phyloP scores from a whole-genome alignment of 1,140 invertebrate species.

The Macrobrachium nipponense region DNA sequence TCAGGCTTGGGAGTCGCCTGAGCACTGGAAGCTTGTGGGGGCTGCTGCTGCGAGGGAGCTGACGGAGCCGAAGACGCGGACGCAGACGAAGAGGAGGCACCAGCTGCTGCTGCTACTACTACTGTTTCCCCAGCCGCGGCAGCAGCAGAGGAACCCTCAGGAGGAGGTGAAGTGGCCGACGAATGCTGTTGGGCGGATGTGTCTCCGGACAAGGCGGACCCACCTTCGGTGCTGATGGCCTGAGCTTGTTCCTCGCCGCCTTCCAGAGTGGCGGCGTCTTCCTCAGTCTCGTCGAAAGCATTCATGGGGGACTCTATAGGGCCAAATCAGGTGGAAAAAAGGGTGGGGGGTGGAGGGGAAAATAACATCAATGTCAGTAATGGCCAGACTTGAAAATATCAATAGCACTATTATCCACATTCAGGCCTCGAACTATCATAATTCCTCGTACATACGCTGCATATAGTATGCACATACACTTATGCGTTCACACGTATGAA shows the following conservation, averaged over 20 bases:
- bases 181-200: too few relatives aligned
- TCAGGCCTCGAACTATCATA: too few relatives aligned
- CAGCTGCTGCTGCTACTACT: neutral
- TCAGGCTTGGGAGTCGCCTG: neutral
- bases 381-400: too few relatives aligned
- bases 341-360: too few relatives aligned
- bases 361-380: neutral
- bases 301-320: slow-evolving; percentile 37
- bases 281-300: slow-evolving; percentile 39
- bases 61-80: neutral
- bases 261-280: slow-evolving; percentile 47
- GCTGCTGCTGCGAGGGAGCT: neutral
- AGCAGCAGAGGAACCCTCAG: too few relatives aligned
- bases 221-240: slow-evolving; percentile 32
- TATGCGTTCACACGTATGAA: too few relatives aligned
- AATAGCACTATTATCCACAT: too few relatives aligned
- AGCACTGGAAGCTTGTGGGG: neutral
- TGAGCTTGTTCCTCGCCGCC: slow-evolving; percentile 50
- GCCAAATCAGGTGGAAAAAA: slow-evolving; percentile 1
- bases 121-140: neutral
- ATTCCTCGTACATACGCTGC: too few relatives aligned
- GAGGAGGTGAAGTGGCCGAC: neutral
- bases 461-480: too few relatives aligned
- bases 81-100: neutral
- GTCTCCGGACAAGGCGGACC: too few relatives aligned